Percentiles rank a stretch among this genome's conserved stretches.
Evolutionary conservation across 2,797 vertebrate genomes (phyloP).

Genomic region (Luscinia luscinia): DNA sequence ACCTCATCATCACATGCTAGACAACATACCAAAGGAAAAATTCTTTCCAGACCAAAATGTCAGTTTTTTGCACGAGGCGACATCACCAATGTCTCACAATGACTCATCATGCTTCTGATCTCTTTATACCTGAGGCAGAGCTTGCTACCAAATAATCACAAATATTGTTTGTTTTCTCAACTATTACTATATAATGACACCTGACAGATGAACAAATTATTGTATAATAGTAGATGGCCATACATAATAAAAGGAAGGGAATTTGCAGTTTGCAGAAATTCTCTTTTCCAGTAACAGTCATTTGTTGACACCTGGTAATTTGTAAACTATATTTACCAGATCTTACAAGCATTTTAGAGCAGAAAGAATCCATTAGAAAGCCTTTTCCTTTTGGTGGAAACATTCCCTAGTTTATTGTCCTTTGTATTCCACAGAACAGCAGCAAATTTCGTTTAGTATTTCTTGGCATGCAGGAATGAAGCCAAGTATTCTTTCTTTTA

Average conservation of each 20-base stretch:
- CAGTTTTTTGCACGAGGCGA: conserved; percentile 27
- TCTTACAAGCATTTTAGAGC: background rate
- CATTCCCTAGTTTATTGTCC: background rate
- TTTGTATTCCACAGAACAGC: background rate
- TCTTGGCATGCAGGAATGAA: background rate
- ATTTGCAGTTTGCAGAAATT: background rate
- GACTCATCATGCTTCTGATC: conserved; percentile 20
- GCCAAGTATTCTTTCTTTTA: background rate
- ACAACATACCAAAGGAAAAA: background rate
- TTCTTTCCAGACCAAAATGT: conserved; percentile 8
- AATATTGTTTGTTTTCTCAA: conserved; percentile 8
- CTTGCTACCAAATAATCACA: background rate
- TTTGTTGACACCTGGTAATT: conserved; percentile 7
- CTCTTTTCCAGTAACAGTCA: background rate
- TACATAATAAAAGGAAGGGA: background rate
- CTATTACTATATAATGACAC: background rate
- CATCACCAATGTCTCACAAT: background rate
- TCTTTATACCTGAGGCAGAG: conserved; percentile 2
- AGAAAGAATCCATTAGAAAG: background rate
- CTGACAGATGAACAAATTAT: background rate
- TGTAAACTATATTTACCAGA: background rate
- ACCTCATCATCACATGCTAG: conserved; percentile 37
- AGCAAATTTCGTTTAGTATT: background rate
- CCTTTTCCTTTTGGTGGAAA: background rate
- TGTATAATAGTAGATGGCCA: background rate